A percentile compares a stretch with the other conserved stretches of the same genome.
These are phyloP conservation scores for Leucoma salicis DNA, from an alignment of 2,888 invertebrate species.

Conservation along the genomic window DNA sequence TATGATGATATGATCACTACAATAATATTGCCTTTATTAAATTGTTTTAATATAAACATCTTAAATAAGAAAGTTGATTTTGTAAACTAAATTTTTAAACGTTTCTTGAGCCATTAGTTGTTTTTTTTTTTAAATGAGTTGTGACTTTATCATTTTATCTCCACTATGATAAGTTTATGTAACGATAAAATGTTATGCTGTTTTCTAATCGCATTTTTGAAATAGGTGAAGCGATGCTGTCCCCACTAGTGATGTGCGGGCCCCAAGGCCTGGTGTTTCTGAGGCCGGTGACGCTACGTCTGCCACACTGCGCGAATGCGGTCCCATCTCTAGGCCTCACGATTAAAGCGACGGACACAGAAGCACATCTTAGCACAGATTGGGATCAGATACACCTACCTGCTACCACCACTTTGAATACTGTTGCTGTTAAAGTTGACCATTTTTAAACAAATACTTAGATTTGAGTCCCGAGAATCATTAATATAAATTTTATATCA, in stretches of 20 bases:
- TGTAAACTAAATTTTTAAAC: too few species aligned
- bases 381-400: slow-evolving; percentile 93
- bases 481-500: too few species aligned
- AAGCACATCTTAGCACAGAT: slow-evolving; percentile 91
- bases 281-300: slow-evolving; percentile 93
- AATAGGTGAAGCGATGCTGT: slow-evolving; percentile 95
- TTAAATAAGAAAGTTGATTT: too few species aligned
- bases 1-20: too few species aligned
- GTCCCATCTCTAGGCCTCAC: slow-evolving; percentile 89
- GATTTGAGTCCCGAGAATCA: background rate
- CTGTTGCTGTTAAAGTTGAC: slow-evolving; percentile 94
- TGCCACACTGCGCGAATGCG: slow-evolving; percentile 93
- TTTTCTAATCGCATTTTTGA: slow-evolving; percentile 21
- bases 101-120: too few species aligned
- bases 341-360: slow-evolving; percentile 90
- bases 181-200: too few species aligned
- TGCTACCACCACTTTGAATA: slow-evolving; percentile 91
- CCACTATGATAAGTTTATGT: too few species aligned
- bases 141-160: too few species aligned
- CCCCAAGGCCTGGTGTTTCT: slow-evolving; percentile 95
- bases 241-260: slow-evolving; percentile 97
- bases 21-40: too few species aligned
- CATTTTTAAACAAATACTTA: slow-evolving; percentile 84
- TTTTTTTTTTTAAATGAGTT: too few species aligned
- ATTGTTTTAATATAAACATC: too few species aligned